Evolutionary conservation across 2,113 vertebrate genomes (phyloP).

Genomic region (Uropsilus gracilis): DNA sequence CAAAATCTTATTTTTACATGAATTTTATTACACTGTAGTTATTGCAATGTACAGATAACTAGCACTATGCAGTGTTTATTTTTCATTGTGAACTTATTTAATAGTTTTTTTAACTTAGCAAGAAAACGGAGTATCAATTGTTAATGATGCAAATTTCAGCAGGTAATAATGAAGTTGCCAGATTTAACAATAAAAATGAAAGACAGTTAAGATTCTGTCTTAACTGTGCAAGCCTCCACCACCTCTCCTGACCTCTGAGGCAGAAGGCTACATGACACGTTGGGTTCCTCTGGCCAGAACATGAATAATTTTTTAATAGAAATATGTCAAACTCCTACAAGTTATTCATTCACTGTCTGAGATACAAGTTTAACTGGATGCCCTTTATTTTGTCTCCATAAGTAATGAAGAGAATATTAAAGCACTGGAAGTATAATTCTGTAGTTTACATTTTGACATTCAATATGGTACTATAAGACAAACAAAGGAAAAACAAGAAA

Average conservation of each 20-base stretch:
- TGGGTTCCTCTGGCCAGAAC: not conserved
- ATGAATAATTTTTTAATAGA: not conserved
- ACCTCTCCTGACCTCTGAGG: not conserved
- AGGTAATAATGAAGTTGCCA: not conserved
- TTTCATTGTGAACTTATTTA: not conserved
- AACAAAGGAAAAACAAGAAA: not conserved
- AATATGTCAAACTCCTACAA: not conserved
- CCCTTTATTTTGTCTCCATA: not conserved
- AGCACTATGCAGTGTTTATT: not conserved
- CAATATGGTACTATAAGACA: not conserved
- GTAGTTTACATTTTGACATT: not conserved
- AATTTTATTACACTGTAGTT: not conserved
- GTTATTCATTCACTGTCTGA: not conserved
- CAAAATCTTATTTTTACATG: not conserved
- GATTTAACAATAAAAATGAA: not conserved
- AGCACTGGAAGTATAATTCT: not conserved
- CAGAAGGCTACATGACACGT: not conserved
- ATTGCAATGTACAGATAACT: not conserved
- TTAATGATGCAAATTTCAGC: slow-evolving; percentile 1
- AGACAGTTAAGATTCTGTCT: not conserved
- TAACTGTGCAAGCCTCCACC: not conserved
- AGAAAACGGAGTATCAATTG: not conserved
- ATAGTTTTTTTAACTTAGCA: not conserved
- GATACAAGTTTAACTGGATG: not conserved
- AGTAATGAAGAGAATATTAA: not conserved